These are phyloP conservation scores for Orestias chungarensis DNA, from an alignment of 2,797 vertebrate species.

Conservation along the genomic window DNA sequence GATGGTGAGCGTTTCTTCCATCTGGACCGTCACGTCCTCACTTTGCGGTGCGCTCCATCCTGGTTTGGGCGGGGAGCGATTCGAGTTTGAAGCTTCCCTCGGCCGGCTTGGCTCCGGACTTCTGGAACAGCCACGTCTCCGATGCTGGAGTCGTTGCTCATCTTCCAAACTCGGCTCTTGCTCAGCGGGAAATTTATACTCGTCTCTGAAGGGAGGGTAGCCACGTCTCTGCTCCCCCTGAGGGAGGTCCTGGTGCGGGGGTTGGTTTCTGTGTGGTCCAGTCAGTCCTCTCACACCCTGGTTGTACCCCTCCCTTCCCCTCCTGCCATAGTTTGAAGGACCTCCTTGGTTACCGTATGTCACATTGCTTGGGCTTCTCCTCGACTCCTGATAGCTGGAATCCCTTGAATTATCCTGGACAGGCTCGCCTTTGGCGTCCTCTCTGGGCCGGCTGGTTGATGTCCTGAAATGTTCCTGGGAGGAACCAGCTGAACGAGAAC, in stretches of 20 bases:
- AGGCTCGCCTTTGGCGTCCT: conserved; percentile 8
- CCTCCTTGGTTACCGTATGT: conserved; percentile 16
- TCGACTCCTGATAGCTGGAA: conserved; percentile 19
- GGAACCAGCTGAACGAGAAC: conserved; percentile 25
- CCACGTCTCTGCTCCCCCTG: conserved; percentile 22
- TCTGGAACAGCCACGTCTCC: conserved; percentile 30
- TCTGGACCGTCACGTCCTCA: conserved; percentile 6
- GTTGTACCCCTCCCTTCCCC: conserved; percentile 24
- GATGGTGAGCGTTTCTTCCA: conserved; percentile 85
- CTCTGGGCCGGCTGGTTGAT: conserved; percentile 8
- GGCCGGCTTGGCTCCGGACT: conserved; percentile 19
- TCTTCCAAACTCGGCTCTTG: conserved; percentile 44
- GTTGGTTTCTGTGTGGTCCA: conserved; percentile 21
- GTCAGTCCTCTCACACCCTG: conserved; percentile 18
- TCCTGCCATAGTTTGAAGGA: conserved; percentile 27
- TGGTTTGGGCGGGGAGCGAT: conserved; percentile 31
- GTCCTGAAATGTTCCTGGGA: conserved; percentile 49
- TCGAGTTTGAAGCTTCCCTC: conserved; percentile 36
- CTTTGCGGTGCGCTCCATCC: conserved; percentile 45
- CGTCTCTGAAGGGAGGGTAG: conserved; percentile 14
- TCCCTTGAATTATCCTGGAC: conserved; percentile 43
- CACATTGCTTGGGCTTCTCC: conserved; percentile 36
- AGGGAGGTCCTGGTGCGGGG: conserved; percentile 29
- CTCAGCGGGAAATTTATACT: conserved; percentile 13
- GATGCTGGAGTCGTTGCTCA: conserved; percentile 6